Conservation (phyloP, 2,888 invertebrate genomes). For the Mythimna pallens region DNA sequence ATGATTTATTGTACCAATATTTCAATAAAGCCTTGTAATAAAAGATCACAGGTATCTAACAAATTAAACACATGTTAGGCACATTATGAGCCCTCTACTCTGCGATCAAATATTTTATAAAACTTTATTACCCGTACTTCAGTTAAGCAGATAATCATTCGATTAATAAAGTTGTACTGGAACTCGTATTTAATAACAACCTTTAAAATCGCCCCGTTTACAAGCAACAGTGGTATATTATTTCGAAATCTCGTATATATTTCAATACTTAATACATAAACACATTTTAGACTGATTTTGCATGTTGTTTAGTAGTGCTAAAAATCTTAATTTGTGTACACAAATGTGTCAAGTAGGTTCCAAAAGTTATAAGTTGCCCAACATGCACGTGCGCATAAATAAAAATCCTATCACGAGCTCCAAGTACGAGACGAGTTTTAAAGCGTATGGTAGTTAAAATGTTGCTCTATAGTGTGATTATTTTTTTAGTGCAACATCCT, state of each 20-base stretch:
- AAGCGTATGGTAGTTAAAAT: conserved; percentile 62
- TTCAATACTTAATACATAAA: conserved; percentile 41
- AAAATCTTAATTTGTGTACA: conserved; percentile 60
- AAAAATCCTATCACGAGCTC: conserved; percentile 71
- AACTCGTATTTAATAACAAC: conserved; percentile 46
- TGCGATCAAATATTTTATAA: conserved; percentile 28
- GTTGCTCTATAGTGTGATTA: conserved; percentile 14
- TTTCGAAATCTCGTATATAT: conserved; percentile 50
- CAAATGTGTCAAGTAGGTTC: conserved; percentile 55
- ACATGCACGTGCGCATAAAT: conserved; percentile 65
- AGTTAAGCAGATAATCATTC: conserved; percentile 23
- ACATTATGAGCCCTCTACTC: conserved; percentile 2
- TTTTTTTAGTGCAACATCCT: too few relatives aligned
- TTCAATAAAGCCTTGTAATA: neutral
- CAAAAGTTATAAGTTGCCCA: conserved; percentile 46
- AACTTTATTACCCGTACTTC: conserved; percentile 21
- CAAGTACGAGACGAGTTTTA: conserved; percentile 55
- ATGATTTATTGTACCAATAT: conserved; percentile 27
- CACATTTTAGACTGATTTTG: conserved; percentile 51
- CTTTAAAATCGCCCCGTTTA: conserved; percentile 39
- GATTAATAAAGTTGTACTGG: conserved; percentile 36
- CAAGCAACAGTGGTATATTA: conserved; percentile 45
- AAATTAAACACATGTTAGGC: conserved; percentile 14
- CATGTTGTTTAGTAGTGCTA: conserved; percentile 49
- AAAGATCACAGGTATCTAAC: neutral